Evolutionary conservation across 1,140 invertebrate genomes (phyloP), one percentile per base, ranked within the genome.

Genomic region (Cheumatopsyche charites): DNA sequence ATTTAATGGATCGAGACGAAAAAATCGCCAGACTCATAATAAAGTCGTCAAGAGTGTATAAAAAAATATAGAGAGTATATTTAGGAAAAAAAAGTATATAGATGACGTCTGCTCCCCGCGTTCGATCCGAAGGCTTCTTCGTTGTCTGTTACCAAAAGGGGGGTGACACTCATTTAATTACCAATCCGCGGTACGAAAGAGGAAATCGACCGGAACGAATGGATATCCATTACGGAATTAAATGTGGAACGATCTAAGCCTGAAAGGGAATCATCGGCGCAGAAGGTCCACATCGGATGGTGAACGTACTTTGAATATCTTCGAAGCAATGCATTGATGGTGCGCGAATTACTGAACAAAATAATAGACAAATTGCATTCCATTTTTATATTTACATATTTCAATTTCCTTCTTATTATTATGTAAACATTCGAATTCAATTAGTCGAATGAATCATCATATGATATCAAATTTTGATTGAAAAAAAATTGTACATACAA

Each of bases 211-310:
- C 62, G 70, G 66, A 75, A 75, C 73, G 73, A 72, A 75, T 75
- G 73, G 73, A 70, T 75, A 75, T 67, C 73, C 73, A 75, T 75
- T 75, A 75, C 70, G 73, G 73, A 72, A 75, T 75, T 75, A 75
- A 75, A 75, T 74, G 73, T 74, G 66, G 73, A 74, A 69, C 69
- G 73, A 71, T 74, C 62, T 49, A n/a, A n/a, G 62, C 36, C 62
- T 61, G 67, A 62, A 58, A 70, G 63, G 45, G 67, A 58, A 58
- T 62, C 29, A 36, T 36, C 62, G 55, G 62, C 49, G 63, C 36
- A 67, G 66, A 49, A 62, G 55, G 21, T 67, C 63, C 71, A 58
- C 67, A 69, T 74, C 73, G 73, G 70, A 72, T 74, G 73, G 43
- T 69, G 70, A 63, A 70, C 69, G 63, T 67, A 71, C 68, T 47